A percentile compares a stretch with the other conserved stretches of the same genome.
These are phyloP conservation scores for Podilymbus podiceps DNA, from an alignment of 2,113 vertebrate genomes.

Conservation along the genomic window DNA sequence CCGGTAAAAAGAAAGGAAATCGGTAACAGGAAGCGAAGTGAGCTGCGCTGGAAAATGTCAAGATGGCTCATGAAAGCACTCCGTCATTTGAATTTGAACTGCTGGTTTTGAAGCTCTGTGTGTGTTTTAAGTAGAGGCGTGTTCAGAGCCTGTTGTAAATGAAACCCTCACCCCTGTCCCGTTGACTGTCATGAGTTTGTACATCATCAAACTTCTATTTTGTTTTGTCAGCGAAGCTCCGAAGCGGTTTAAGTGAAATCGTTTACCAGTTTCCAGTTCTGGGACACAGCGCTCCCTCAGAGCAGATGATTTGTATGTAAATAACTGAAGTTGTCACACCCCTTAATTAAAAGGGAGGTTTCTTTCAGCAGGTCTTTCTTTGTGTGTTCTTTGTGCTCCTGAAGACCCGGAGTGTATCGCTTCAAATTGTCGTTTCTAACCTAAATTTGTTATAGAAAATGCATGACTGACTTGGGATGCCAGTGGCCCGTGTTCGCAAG, in stretches of 20 bases:
- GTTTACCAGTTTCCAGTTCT: not conserved
- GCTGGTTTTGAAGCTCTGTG: rapidly evolving
- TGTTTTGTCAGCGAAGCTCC: not conserved
- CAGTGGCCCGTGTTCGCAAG: rapidly evolving
- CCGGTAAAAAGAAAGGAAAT: not conserved
- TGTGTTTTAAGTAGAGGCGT: not conserved
- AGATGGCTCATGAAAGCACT: not conserved
- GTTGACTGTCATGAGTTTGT: rapidly evolving
- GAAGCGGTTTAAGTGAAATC: rapidly evolving
- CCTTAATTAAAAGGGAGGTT: not conserved
- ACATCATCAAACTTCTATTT: rapidly evolving
- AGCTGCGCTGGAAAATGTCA: not conserved
- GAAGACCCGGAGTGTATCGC: rapidly evolving
- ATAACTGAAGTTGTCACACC: not conserved
- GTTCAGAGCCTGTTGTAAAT: not conserved
- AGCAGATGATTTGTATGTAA: not conserved
- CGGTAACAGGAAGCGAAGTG: not conserved
- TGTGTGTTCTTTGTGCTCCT: not conserved
- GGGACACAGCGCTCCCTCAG: rapidly evolving
- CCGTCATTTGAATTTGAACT: not conserved
- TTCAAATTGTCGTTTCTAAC: not conserved
- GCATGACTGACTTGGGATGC: not conserved
- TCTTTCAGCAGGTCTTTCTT: not conserved
- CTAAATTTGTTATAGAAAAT: not conserved
- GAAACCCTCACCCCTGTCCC: not conserved